Evolutionary conservation across 2,888 invertebrate species (phyloP), one percentile per base, ranked within the genome.

Genomic region (Dolichomitus sp.): DNA sequence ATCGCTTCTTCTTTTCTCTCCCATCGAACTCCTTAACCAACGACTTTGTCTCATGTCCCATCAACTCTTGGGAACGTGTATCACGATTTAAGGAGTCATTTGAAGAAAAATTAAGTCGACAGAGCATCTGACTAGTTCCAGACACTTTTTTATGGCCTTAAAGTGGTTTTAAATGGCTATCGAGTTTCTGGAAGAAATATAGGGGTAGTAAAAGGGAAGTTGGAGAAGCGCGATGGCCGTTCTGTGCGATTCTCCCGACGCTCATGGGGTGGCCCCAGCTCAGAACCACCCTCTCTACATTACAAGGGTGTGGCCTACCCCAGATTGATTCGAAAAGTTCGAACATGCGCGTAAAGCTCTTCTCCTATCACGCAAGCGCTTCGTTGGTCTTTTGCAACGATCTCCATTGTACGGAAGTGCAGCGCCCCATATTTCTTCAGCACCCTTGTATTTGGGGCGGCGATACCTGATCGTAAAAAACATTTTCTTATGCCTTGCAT

Each of bases 311-410:
- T 93, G 93, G 93, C 90, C 86, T 89, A 54, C 86, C 85, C 86
- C 90, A 92, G 92, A 93, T 93, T 93, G 93, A 93, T 93, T 93
- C 91, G 91, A 88, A 81, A 88, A 86, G 89, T 87, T 87, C 76
- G 81, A 42, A 65, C 79, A 78, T 93, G 93, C 93, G 92, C 92
- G 88, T 81, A 86, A 89, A 87, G 89, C 88, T 88, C 89, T 87
- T 87, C 87, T 88, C 86, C 17, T 19, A 66, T 54, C 30, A 65
- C 74, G 80, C 84, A 79, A 68, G 79, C 84, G 79, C 70, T 48
- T 1, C 33, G 33, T 17, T 30, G 37, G 27, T 69, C 54, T 52
- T 57, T 59, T 12, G 48, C 57, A 68, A 45, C 19, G 19, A 23
- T 19, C 52, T 12, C 52, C 54, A 37, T 69, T 37, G 52, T n/a